Evolutionary conservation across 2,797 vertebrate genomes (phyloP).

Genomic region (Onychomys leucogaster): DNA sequence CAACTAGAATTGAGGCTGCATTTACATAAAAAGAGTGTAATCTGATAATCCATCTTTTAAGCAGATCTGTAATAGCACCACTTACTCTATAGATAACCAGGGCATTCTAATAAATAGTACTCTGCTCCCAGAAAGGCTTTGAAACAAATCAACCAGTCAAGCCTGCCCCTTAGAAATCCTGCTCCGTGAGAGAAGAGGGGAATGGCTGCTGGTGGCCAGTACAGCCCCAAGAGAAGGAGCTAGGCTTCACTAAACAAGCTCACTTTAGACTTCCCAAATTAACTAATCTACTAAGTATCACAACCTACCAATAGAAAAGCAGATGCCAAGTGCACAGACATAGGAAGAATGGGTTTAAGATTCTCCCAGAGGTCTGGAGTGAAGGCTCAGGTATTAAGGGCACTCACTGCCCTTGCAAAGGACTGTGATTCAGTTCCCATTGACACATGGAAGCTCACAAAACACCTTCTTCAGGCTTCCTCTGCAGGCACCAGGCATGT

Average conservation of each 20-base stretch:
- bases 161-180: background rate
- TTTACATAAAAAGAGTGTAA: constrained; percentile 52
- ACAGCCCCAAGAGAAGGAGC: background rate
- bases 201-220: background rate
- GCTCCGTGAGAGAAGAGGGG: background rate
- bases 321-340: background rate
- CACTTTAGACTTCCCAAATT: background rate
- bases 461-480: background rate
- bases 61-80: constrained; percentile 57
- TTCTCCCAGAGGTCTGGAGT: background rate
- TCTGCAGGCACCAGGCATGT: background rate
- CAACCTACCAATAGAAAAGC: background rate
- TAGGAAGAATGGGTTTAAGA: background rate
- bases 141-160: background rate
- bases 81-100: constrained; percentile 34
- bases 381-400: background rate
- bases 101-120: constrained; percentile 15
- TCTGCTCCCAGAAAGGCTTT: background rate
- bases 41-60: constrained; percentile 51
- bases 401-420: background rate
- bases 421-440: background rate
- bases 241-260: background rate
- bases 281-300: background rate
- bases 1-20: constrained; percentile 27
- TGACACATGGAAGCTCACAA: background rate